Base-by-base conservation (phyloP, 2,113 vertebrate species). In the Syrrhaptes paradoxus region DNA sequence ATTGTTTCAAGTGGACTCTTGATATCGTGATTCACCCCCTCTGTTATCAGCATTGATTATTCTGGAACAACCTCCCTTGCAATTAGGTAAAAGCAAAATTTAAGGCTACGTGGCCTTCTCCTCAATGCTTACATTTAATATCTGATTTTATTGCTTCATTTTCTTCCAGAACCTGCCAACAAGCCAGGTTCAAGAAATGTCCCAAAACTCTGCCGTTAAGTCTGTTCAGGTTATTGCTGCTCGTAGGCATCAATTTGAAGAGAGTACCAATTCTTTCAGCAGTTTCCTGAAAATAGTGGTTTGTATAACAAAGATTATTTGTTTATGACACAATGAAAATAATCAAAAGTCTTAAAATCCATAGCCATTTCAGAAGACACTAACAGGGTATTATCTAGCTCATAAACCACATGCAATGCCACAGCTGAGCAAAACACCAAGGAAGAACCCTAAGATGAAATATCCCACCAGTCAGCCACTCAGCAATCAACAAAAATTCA, bases 21-120 rank as follows among this genome's bases (percentile, higher is more conserved):
- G 31, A 45, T n/a, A 83, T 20, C 49, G 15, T 11, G 14, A 68
- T 46, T 51, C 28, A 29, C 10, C 26, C 17, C 17, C 18, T 68
- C 49, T 0, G 0, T 7, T 18, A 43, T 18, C 1, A 1, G 13
- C 8, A 14, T 52, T 68, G 46, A 19, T 34, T 91, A 54, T 36
- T 89, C n/a, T n/a, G 7, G 5, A 61, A 61, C 7, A 73, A 48
- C 5, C 13, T 72, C 45, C 26, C 41, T 61, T 34, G 29, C 22
- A n/a, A 32, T 2, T 32, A 46, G 22, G 10, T 25, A 86, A 83
- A 83, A 72, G 11, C 17, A 88, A 63, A 86, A 88, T 63, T 85
- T 63, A 70, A 32, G 17, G 41, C 18, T n/a, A 17, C 6, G 7
- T 21, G 9, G 17, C 10, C 29, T 73, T 67, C 32, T 36, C 11